A percentile compares a stretch with the other conserved stretches of the same genome.
These are phyloP conservation scores for Characodon lateralis DNA, from an alignment of 2,797 vertebrate genomes.

Conservation along the genomic window DNA sequence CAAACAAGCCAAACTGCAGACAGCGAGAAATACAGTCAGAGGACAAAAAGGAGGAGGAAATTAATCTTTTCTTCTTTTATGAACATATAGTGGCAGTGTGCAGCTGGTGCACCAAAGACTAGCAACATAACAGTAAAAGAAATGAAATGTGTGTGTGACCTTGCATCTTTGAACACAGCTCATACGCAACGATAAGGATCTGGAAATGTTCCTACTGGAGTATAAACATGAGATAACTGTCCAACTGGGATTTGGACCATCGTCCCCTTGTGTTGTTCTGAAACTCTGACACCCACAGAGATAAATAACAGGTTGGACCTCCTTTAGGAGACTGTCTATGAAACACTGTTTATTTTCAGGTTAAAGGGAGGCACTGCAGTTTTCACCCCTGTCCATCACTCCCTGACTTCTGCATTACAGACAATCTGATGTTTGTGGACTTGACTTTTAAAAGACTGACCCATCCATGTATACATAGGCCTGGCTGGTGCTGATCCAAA, in stretches of 20 bases:
- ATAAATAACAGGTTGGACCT: neutral
- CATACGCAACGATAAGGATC: neutral
- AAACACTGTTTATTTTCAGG: neutral
- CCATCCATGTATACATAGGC: too few species aligned
- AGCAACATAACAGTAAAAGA: neutral
- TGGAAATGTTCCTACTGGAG: neutral
- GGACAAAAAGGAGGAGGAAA: neutral
- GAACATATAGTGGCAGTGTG: neutral
- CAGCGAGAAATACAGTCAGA: neutral
- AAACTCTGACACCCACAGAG: conserved; percentile 1
- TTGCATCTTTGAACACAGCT: conserved; percentile 2
- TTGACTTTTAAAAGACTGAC: neutral
- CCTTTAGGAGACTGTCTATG: too few species aligned
- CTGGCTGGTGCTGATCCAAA: neutral
- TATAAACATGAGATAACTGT: too few species aligned
- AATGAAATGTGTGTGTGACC: neutral
- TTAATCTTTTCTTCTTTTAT: neutral
- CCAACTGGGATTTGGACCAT: neutral
- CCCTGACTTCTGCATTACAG: neutral
- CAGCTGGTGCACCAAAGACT: neutral
- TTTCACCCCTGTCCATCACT: neutral
- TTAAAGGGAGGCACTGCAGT: neutral
- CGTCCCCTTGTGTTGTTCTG: neutral
- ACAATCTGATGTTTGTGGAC: neutral
- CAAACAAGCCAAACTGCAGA: neutral